Evolutionary conservation across 1,140 invertebrate genomes (phyloP), one percentile per base, ranked within the genome.

Genomic region (Condylostylus longicornis): DNA sequence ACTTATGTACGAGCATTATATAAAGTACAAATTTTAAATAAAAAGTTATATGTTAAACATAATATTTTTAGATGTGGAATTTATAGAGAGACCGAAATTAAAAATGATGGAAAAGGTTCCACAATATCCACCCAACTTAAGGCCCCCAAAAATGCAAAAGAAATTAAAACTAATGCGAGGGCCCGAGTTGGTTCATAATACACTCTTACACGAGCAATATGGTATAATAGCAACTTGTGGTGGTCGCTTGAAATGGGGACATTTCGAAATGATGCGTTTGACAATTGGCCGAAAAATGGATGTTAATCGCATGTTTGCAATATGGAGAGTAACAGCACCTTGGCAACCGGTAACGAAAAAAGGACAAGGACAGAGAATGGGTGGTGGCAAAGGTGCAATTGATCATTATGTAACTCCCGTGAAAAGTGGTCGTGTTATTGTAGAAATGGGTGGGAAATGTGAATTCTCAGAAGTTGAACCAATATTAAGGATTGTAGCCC

Each of bases 321-420:
- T 91, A 19, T 99, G 90, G 90, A 68, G 95, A 47, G 65, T 98
- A 2, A 86, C 91, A 57, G 62, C 87, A 1, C 91, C 93, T 1
- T 98, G 94, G 93, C 88, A 96, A 55, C 79, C 93, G 9, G 61
- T 94, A 5, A 85, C 89, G 0, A 90, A 83, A 58, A 93, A 93
- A 61, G 79, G 84, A 1, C 76, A 79, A 62, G 94, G 94, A 4
- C 75, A 81, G 35, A 66, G 88, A 47, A 88, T 96, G 81, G 96
- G 96, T 38, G 86, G 89, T 48, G 95, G 95, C 6, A 98, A 98
- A 71, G 86, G 84, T 9, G 57, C 72, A n/a, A 96, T 98, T 37
- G 75, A 94, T 61, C 87, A 96, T 62, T 99, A 96, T 61, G 83
- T 84, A 0, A 90, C 87, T 7, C 96, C 96, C 0, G 61, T 99